Percentiles rank a stretch among this genome's conserved stretches.
phyloP scores from a whole-genome alignment of 2,888 invertebrate species.

The Phania funesta region DNA sequence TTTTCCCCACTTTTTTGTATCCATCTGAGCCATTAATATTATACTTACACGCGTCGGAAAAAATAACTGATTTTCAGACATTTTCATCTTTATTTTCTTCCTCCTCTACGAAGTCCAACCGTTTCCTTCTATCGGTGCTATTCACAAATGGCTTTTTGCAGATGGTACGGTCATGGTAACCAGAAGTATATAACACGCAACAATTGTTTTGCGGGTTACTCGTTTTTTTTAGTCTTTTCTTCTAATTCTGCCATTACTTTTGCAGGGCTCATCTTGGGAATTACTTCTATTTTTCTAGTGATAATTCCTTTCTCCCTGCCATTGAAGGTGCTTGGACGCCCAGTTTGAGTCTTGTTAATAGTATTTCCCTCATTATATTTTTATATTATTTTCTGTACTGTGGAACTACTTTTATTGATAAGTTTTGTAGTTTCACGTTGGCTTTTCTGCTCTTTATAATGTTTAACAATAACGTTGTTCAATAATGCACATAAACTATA shows the following conservation, averaged over 20 bases:
- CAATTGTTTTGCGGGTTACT: slow-evolving; percentile 19
- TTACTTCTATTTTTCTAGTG: slow-evolving; percentile 13
- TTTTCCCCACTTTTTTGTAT: no score
- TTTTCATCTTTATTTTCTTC: slow-evolving; percentile 21
- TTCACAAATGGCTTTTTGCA: slow-evolving; percentile 13
- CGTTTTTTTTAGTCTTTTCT: slow-evolving; percentile 10
- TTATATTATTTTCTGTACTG: neutral
- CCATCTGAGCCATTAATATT: slow-evolving; percentile 24
- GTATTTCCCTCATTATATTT: slow-evolving; percentile 13
- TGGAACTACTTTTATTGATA: no score
- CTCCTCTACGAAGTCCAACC: slow-evolving; percentile 17
- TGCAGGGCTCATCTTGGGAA: slow-evolving; percentile 14
- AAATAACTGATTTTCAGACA: slow-evolving; percentile 21
- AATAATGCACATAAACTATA: no score
- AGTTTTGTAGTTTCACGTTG: no score
- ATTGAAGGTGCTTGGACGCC: slow-evolving; percentile 12
- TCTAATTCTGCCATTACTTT: slow-evolving; percentile 19
- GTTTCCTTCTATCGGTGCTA: slow-evolving; percentile 14
- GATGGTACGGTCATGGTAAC: slow-evolving; percentile 21
- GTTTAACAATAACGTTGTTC: no score
- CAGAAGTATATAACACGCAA: slow-evolving; percentile 12
- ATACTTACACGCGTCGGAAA: neutral
- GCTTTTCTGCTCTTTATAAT: no score
- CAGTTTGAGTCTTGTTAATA: slow-evolving; percentile 21
- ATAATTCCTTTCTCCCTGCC: slow-evolving; percentile 28